A percentile compares a stretch with the other conserved stretches of the same genome.
Evolutionary conservation across 1,140 invertebrate genomes (phyloP).

Genomic region (Thalassaphorura encarpata): DNA sequence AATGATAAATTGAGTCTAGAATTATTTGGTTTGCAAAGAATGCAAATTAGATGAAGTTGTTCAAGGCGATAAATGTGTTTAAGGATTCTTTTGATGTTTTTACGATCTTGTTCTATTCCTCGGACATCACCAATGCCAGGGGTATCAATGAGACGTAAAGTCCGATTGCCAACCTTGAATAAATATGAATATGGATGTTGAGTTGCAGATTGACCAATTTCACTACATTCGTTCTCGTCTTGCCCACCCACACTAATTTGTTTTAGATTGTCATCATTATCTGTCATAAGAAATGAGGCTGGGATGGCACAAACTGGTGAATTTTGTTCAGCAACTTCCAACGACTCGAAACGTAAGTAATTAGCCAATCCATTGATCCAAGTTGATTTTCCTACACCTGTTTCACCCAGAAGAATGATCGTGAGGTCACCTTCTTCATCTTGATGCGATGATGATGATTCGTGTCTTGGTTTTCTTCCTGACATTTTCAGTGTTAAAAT

Average conservation of each 20-base stretch:
- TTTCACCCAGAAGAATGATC: slow-evolving; percentile 16
- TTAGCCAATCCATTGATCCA: slow-evolving; percentile 26
- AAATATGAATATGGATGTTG: slow-evolving; percentile 2
- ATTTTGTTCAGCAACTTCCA: neutral
- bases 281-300: neutral
- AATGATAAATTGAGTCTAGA: slow-evolving; percentile 22
- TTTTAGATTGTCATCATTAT: neutral
- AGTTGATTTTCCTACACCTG: slow-evolving; percentile 27
- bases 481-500: too few species aligned
- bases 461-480: neutral
- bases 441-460: neutral
- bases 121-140: slow-evolving; percentile 34
- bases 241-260: slow-evolving; percentile 1
- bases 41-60: slow-evolving; percentile 33
- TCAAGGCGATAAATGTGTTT: slow-evolving; percentile 12
- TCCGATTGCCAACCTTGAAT: slow-evolving; percentile 10
- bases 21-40: slow-evolving; percentile 32
- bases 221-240: slow-evolving; percentile 7
- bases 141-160: slow-evolving; percentile 32
- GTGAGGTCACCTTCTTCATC: neutral
- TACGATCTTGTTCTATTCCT: slow-evolving; percentile 30
- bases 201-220: slow-evolving; percentile 4
- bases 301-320: neutral
- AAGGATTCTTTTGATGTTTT: slow-evolving; percentile 32
- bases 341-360: neutral